A percentile compares a stretch with the other conserved stretches of the same genome.
Conservation (phyloP, 2,797 vertebrate genomes). For the Uromys caudimaculatus region DNA sequence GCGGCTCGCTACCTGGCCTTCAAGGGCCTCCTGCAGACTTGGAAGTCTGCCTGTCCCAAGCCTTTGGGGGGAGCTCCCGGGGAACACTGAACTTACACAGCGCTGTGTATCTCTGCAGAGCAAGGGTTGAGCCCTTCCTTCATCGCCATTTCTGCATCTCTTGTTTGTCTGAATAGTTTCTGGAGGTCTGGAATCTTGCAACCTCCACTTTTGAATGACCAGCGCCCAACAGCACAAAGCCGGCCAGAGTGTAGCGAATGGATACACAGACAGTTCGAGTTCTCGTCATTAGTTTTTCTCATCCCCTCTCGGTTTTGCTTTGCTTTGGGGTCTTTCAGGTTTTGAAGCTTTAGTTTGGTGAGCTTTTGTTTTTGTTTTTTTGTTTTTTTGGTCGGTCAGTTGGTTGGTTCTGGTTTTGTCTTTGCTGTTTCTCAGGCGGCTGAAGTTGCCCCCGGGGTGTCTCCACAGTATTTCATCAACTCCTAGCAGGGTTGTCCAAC, state of each 20-base stretch:
- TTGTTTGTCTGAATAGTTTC: not conserved
- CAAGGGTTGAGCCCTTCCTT: not conserved
- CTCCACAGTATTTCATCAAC: not conserved
- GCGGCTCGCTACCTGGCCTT: not conserved
- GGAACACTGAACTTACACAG: not conserved
- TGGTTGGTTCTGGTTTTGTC: not conserved
- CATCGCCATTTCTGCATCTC: not conserved
- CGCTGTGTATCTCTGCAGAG: not conserved
- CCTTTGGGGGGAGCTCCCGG: not conserved
- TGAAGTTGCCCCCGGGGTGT: not conserved
- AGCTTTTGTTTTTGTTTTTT: no score
- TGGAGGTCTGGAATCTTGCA: not conserved
- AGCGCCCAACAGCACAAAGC: not conserved
- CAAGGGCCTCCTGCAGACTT: not conserved
- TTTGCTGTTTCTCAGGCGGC: not conserved
- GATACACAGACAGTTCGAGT: not conserved
- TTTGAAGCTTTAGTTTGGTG: not conserved
- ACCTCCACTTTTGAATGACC: conserved; percentile 17
- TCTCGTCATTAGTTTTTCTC: conserved; percentile 4
- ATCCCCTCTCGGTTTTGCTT: not conserved
- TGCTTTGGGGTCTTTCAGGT: not conserved
- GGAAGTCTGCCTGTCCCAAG: not conserved
- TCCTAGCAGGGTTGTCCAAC: not conserved
- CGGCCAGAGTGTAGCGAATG: not conserved
- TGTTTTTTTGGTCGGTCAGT: not conserved